Evolutionary conservation across 37 sponge, comb jelly and placozoan species (phyloP), one percentile per base, ranked within the genome.

Genomic region (Lycopodina hypogea): DNA sequence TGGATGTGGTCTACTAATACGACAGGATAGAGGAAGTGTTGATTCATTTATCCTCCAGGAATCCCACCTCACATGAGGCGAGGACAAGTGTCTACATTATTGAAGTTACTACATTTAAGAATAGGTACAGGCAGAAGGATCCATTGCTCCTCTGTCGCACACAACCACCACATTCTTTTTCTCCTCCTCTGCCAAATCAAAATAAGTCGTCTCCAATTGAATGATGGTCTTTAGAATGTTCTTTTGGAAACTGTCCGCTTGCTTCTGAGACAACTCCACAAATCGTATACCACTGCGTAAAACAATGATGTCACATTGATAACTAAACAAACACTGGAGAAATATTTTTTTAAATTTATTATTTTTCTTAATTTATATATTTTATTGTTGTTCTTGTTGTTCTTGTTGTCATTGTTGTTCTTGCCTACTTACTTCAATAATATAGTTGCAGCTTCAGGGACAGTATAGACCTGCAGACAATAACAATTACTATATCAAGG

Each of bases 101-200:
- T n/a, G n/a, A 45, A 12, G 48, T 45, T 45, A 45, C 48, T 4
- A 45, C 48, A 45, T 9, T 45, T 45, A 45, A 45, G 48, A 45
- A 45, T 12, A 77, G 84, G 61, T 62, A 93, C 93, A 89, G 40
- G 87, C 93, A 37, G 87, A 89, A 53, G 87, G 79, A 59, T 93
- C 93, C 89, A 89, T 89, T 14, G 84, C 33, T 62, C 93, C 93
- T 38, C 93, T 68, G 59, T 93, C 93, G 40, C 89, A 93, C 65
- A 93, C 83, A 52, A 89, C 62, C 9, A 93, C 42, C n/a, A 83
- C 78, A 67, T 86, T 89, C 48, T 45, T 45, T 2, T 71, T 29
- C 36, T 89, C 86, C 32, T 57, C 68, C 30, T 75, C 73, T 9
- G 93, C 89, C 62, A 89, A 42, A 0, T 89, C 89, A 72, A 62